Evolutionary conservation across 2,113 vertebrate genomes (phyloP).

Genomic region (Ascaphus truei): DNA sequence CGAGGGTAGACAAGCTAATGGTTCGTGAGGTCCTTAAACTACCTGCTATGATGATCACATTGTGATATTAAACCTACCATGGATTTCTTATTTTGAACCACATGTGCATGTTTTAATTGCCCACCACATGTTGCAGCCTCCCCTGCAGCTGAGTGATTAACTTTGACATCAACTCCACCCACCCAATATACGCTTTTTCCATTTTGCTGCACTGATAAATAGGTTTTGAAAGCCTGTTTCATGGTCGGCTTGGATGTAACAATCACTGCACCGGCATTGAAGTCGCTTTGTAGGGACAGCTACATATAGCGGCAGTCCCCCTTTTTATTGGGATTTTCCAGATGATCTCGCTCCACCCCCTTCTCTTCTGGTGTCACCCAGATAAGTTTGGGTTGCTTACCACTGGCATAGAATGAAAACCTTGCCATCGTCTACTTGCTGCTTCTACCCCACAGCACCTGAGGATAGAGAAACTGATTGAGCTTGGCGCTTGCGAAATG

Average conservation of each 20-base stretch:
- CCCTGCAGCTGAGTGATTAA: not conserved
- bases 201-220: not conserved
- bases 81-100: too few species aligned
- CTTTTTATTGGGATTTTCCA: too few species aligned
- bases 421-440: not conserved
- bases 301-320: too few species aligned
- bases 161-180: not conserved
- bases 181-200: not conserved
- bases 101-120: not conserved
- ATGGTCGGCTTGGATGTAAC: not conserved
- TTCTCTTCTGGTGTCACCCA: too few species aligned
- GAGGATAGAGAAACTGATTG: not conserved
- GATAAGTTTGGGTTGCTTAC: not conserved
- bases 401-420: not conserved
- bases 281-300: not conserved
- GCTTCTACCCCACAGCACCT: not conserved
- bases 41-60: too few species aligned
- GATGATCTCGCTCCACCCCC: too few species aligned
- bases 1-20: too few species aligned
- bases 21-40: too few species aligned
- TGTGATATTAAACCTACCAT: too few species aligned
- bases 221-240: constrained; percentile 6
- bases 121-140: not conserved
- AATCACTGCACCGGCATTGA: not conserved
- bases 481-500: not conserved